Evolutionary conservation across 2,113 vertebrate species (phyloP).

Genomic region (Thryonomys swinderianus): DNA sequence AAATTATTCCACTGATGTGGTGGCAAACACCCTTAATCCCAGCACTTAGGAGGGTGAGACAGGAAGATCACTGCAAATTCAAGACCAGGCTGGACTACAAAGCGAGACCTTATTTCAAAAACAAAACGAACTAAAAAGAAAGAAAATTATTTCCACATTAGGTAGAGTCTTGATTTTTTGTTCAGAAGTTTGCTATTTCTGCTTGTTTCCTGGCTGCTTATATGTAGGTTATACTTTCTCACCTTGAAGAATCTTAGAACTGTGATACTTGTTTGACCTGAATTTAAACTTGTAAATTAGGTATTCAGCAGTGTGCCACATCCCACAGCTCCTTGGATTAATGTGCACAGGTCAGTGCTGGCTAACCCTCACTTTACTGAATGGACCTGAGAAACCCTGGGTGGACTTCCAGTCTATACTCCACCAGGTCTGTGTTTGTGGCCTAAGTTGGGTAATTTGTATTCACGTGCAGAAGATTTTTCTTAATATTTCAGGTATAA

Average conservation of each 20-base stretch:
- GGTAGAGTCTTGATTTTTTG: not conserved
- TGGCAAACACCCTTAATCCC: not conserved
- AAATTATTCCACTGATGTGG: not conserved
- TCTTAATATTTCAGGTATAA: not conserved
- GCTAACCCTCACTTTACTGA: not conserved
- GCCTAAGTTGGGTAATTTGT: not conserved
- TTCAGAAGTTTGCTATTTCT: not conserved
- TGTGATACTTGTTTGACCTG: not conserved
- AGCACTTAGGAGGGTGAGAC: not conserved
- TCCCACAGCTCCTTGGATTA: not conserved
- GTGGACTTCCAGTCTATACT: not conserved
- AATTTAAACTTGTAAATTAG: not conserved
- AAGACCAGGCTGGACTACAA: not conserved
- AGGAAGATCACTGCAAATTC: not conserved
- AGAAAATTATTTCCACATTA: not conserved
- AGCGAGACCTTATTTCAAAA: not conserved
- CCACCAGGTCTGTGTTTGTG: not conserved
- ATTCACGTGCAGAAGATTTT: not conserved
- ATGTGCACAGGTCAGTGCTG: not conserved
- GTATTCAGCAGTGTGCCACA: accelerated
- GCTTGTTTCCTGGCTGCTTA: not conserved
- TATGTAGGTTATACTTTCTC: not conserved
- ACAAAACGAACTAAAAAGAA: not conserved
- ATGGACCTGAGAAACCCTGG: not conserved
- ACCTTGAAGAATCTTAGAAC: not conserved